Percentiles rank a stretch among this genome's conserved stretches.
These are phyloP conservation scores for Dromaius novaehollandiae DNA, from an alignment of 2,113 vertebrate genomes.

Conservation along the genomic window DNA sequence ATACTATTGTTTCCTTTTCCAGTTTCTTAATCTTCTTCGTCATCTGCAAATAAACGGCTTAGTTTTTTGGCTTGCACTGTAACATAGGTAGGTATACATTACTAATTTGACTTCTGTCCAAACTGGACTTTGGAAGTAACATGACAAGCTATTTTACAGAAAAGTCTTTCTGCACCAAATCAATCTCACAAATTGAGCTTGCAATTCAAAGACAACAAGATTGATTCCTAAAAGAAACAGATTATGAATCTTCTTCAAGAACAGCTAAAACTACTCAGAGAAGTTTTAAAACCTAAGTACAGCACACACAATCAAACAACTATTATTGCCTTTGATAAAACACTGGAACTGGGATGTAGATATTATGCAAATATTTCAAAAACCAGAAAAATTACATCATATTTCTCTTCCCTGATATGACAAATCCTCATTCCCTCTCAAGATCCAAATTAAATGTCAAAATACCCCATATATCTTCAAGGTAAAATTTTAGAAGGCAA, in stretches of 20 bases:
- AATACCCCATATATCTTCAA: not conserved
- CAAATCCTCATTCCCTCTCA: not conserved
- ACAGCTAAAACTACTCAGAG: not conserved
- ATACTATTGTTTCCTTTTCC: slow-evolving; percentile 96
- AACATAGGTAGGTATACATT: fast-evolving
- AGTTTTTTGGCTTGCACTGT: not conserved
- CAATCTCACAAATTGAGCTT: not conserved
- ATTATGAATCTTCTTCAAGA: not conserved
- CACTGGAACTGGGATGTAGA: not conserved
- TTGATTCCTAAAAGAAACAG: not conserved
- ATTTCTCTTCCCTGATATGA: not conserved
- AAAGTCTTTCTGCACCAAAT: not conserved
- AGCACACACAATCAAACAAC: not conserved
- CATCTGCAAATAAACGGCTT: slow-evolving; percentile 82
- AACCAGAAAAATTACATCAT: fast-evolving
- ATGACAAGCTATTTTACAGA: not conserved
- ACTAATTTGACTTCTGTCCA: not conserved
- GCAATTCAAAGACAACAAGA: not conserved
- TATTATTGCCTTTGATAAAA: not conserved
- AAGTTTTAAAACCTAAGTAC: not conserved
- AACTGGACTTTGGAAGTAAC: not conserved
- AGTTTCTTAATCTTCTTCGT: slow-evolving; percentile 99
- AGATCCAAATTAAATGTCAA: not conserved
- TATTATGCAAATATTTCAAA: not conserved
- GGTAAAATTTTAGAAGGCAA: not conserved